Evolutionary conservation across 2,113 vertebrate genomes (phyloP).

Genomic region (Cichladusa arquata): DNA sequence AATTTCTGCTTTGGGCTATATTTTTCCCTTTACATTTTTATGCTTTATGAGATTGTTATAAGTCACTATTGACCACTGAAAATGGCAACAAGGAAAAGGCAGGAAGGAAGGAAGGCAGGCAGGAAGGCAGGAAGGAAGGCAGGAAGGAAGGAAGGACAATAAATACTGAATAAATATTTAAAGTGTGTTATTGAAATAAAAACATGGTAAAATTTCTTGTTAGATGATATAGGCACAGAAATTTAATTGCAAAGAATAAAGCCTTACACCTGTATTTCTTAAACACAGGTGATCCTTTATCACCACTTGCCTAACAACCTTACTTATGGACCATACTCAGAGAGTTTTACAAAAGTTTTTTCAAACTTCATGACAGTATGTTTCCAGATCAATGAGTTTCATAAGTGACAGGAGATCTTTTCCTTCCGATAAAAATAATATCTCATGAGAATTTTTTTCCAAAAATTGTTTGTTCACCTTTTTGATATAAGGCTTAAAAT

Average conservation of each 20-base stretch:
- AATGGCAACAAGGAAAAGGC: background rate
- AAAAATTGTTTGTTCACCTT: background rate
- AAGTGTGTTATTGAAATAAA: background rate
- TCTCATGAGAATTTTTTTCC: background rate
- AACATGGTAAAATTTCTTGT: background rate
- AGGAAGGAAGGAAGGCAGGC: too few species aligned
- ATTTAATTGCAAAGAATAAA: background rate
- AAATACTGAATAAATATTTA: background rate
- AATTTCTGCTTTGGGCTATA: background rate
- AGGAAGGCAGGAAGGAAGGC: too few species aligned
- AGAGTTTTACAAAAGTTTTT: background rate
- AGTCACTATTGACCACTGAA: background rate
- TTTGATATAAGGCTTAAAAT: background rate
- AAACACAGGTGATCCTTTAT: background rate
- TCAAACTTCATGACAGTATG: background rate
- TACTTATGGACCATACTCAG: background rate
- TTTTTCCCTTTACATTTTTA: background rate
- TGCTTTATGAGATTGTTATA: background rate
- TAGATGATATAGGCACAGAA: background rate
- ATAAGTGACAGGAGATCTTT: background rate
- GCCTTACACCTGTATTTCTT: background rate
- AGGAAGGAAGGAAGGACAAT: too few species aligned
- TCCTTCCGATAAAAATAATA: background rate
- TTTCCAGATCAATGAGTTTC: background rate
- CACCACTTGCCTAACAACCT: background rate